Conservation (phyloP, 2,888 invertebrate genomes). For the Augiades crinisus region DNA sequence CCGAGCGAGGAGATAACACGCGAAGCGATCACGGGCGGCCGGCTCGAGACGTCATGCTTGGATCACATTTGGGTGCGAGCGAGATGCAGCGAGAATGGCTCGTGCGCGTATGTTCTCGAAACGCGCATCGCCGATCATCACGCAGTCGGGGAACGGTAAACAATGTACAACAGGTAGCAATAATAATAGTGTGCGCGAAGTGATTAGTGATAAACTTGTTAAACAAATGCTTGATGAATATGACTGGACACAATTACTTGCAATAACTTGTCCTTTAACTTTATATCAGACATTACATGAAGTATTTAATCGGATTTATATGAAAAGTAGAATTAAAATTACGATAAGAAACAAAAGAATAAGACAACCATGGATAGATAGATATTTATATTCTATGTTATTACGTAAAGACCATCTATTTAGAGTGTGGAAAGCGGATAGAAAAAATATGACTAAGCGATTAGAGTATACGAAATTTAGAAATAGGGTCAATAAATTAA, state of each 20-base stretch:
- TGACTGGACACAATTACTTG: background rate
- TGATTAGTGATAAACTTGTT: background rate
- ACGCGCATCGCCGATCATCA: too few species aligned
- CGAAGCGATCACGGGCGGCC: background rate
- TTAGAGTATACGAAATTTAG: too few species aligned
- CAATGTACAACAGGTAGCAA: background rate
- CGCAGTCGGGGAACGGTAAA: background rate
- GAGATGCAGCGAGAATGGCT: background rate
- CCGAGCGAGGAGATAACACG: background rate
- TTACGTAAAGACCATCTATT: too few species aligned
- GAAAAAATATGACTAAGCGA: too few species aligned
- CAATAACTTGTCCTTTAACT: background rate
- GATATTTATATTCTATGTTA: background rate
- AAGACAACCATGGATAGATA: background rate
- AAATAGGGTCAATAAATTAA: conserved; percentile 26
- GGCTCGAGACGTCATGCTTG: background rate
- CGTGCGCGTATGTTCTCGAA: too few species aligned
- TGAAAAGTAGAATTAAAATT: background rate
- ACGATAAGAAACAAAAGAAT: background rate
- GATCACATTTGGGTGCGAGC: background rate
- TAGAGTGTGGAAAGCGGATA: too few species aligned
- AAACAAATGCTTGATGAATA: background rate
- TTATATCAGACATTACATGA: background rate
- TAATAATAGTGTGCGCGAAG: background rate
- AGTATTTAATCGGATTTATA: background rate